Evolutionary conservation across 2,888 invertebrate genomes (phyloP), one percentile per base, ranked within the genome.

Genomic region (Arrhopalites spinosus): DNA sequence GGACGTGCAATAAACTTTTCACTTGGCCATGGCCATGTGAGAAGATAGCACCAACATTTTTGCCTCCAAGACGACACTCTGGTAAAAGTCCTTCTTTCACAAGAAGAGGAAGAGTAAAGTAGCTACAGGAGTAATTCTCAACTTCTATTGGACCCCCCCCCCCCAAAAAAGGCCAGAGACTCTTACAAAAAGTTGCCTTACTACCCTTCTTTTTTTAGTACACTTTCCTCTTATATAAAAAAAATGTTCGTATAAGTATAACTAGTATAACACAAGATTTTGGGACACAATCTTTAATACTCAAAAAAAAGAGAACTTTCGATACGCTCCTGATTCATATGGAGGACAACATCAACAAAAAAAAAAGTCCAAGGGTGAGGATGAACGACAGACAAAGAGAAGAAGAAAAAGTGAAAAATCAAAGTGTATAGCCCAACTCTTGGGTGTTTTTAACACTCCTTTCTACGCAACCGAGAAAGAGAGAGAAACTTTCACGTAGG

Each of bases 1-100:
- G 72, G 77, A 72, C 70, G 74, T 77, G 74, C 74, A 77, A 77
- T 77, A 77, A 77, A 77, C 72, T 77, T 74, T 77, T 74, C 77
- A 77, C 77, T 77, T 77, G 77, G 66, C 71, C 74, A 74, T 77
- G 77, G 66, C 71, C 74, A 74, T 77, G 64, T 72, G 72, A 63
- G 63, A n/a, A 64, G 76, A 76, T 76, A 76, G 69, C 68, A 73
- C 63, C 47, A 75, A 66, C 64, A 70, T 70, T 67, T 61, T 61
- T 63, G 30, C 73, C 59, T 25, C 20, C 23, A 36, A 53, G 23
- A 53, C 50, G 50, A 15, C 50, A n/a, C 50, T 3, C 50, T 53
- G 23, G 25, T 13, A 8, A 59, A 7, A 59, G 23, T 25, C 17
- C n/a, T n/a, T n/a, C n/a, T n/a, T n/a, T n/a, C n/a, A n/a, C n/a